phyloP scores from a whole-genome alignment of 2,113 vertebrate genomes.

The Antigone vipio region DNA sequence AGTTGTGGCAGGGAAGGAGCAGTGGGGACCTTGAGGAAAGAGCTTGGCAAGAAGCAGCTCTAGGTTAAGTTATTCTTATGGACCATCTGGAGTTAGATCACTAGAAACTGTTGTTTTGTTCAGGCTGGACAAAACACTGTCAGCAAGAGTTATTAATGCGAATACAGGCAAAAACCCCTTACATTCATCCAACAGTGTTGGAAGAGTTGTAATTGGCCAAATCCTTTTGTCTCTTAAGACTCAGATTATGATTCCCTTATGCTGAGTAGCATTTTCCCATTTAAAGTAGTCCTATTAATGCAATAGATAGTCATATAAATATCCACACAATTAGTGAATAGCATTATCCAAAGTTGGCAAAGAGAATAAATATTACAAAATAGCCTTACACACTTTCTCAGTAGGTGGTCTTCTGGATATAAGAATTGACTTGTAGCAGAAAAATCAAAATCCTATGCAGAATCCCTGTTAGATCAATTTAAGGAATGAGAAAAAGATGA shows the following conservation, averaged over 20 bases:
- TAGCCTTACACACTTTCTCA: neutral
- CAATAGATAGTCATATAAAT: neutral
- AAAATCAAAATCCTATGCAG: neutral
- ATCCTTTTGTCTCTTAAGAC: neutral
- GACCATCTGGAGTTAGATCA: neutral
- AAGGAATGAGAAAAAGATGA: neutral
- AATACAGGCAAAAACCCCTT: neutral
- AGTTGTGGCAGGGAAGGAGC: neutral
- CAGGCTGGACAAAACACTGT: neutral
- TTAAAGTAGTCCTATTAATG: neutral
- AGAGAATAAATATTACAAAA: neutral
- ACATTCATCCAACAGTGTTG: neutral
- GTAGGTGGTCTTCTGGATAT: neutral
- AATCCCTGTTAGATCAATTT: neutral
- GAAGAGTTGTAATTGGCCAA: neutral
- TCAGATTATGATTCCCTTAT: neutral
- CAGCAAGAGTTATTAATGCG: neutral
- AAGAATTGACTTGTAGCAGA: neutral
- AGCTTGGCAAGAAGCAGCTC: neutral
- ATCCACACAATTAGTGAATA: neutral
- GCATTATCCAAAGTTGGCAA: neutral
- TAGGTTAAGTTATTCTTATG: neutral
- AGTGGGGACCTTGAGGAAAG: neutral
- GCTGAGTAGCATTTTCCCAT: neutral
- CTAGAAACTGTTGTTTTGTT: neutral